Conservation (phyloP, 2,797 vertebrate genomes). For the Poecilia picta region DNA sequence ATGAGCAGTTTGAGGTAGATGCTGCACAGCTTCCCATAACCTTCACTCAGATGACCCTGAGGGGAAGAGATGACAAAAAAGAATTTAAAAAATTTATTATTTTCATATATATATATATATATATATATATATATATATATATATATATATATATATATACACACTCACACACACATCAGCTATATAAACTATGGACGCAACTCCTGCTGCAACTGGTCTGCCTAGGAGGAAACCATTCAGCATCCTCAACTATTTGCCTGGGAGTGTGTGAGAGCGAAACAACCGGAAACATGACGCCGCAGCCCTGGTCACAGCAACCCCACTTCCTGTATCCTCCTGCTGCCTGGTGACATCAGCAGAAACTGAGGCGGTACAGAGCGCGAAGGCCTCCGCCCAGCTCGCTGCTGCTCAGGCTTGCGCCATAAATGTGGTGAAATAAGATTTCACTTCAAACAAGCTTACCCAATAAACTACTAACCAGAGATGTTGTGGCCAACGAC, state of each 20-base stretch:
- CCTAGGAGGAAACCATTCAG: constrained; percentile 33
- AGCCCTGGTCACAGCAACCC: constrained; percentile 42
- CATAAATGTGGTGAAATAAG: constrained; percentile 2
- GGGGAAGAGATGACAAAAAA: constrained; percentile 14
- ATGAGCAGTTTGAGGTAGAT: constrained; percentile 99
- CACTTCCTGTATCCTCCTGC: constrained; percentile 57
- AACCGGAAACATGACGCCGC: constrained; percentile 59
- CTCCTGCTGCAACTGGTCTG: too few species aligned
- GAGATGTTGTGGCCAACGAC: neutral
- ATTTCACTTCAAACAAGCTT: neutral
- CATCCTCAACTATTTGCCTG: constrained; percentile 5
- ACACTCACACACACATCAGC: neutral
- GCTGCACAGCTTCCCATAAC: constrained; percentile 97
- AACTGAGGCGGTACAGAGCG: constrained; percentile 26
- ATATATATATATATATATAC: neutral
- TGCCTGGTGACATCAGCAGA: constrained; percentile 56
- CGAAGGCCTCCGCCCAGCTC: constrained; percentile 13
- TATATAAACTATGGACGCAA: constrained; percentile 1
- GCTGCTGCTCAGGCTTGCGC: constrained; percentile 3
- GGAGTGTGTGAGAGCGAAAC: constrained; percentile 46
- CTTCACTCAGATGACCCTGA: constrained; percentile 97
- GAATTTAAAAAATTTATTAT: neutral
- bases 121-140: too few species aligned
- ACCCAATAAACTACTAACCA: constrained; percentile 14
- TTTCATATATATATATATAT: neutral